Evolutionary conservation across 1,140 invertebrate genomes (phyloP).

Genomic region (Protaetia brevitarsis): DNA sequence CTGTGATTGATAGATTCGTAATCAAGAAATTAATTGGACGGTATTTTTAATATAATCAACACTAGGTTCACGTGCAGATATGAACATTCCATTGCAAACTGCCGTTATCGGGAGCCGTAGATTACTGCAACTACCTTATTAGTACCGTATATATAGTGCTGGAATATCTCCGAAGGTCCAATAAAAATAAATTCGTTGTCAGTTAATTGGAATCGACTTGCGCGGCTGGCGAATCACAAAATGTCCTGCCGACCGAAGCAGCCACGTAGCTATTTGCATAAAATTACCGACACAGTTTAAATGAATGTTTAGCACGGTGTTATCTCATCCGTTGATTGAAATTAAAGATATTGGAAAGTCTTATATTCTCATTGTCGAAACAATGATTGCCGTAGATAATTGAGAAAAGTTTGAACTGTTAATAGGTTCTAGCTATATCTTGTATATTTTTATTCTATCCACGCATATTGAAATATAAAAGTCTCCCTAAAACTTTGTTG

Average conservation of each 20-base stretch:
- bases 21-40: too few species aligned
- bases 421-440: too few species aligned
- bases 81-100: not conserved
- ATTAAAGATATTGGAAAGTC: too few species aligned
- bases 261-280: not conserved
- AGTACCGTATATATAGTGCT: not conserved
- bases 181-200: not conserved
- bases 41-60: slow-evolving; percentile 9
- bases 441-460: too few species aligned
- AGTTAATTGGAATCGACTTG: slow-evolving; percentile 12
- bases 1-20: too few species aligned
- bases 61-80: not conserved
- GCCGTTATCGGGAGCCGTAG: not conserved
- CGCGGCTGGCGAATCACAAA: not conserved
- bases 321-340: too few species aligned
- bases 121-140: not conserved
- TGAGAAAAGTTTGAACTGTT: too few species aligned
- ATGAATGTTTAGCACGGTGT: too few species aligned
- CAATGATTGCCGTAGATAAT: too few species aligned
- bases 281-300: not conserved
- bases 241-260: not conserved
- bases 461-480: too few species aligned
- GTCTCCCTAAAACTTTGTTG: too few species aligned
- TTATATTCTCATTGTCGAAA: too few species aligned
- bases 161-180: not conserved